phyloP scores from a whole-genome alignment of 2,113 vertebrate species.

The Rhea americana region DNA sequence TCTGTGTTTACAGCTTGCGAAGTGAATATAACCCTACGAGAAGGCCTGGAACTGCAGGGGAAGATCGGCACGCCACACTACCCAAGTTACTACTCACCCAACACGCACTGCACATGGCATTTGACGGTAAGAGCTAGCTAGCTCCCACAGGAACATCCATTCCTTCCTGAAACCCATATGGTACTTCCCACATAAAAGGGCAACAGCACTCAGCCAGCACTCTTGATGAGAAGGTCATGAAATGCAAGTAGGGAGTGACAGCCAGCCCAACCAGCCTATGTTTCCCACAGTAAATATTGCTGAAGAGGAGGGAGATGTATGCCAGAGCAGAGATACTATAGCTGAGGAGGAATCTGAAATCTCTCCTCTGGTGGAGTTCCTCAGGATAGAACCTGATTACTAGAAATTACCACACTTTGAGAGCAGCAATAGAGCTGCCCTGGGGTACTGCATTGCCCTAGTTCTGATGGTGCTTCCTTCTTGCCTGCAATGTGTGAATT shows the following conservation, averaged over 20 bases:
- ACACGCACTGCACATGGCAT: constrained; percentile 90
- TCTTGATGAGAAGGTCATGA: not conserved
- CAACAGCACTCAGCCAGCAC: not conserved
- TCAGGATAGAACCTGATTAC: not conserved
- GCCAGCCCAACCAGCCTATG: not conserved
- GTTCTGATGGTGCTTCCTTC: not conserved
- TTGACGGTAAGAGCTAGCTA: constrained; percentile 82
- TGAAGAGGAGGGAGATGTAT: not conserved
- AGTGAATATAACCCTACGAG: constrained; percentile 76
- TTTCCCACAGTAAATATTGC: not conserved
- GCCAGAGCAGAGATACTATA: not conserved
- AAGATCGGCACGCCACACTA: constrained; percentile 86
- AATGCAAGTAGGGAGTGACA: not conserved
- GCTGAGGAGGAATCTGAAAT: not conserved
- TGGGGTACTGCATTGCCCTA: not conserved
- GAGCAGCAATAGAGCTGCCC: not conserved
- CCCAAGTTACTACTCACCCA: constrained; percentile 92
- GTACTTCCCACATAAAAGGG: fast-evolving
- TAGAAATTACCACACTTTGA: not conserved
- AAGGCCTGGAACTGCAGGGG: constrained; percentile 79
- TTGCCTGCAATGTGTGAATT: not conserved
- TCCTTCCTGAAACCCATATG: not conserved
- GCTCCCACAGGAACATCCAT: not conserved
- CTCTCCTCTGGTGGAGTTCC: not conserved
- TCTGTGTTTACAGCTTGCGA: constrained; percentile 78